A percentile compares a stretch with the other conserved stretches of the same genome.
Conservation (phyloP, 2,797 vertebrate genomes). For the Microcaecilia unicolor region DNA sequence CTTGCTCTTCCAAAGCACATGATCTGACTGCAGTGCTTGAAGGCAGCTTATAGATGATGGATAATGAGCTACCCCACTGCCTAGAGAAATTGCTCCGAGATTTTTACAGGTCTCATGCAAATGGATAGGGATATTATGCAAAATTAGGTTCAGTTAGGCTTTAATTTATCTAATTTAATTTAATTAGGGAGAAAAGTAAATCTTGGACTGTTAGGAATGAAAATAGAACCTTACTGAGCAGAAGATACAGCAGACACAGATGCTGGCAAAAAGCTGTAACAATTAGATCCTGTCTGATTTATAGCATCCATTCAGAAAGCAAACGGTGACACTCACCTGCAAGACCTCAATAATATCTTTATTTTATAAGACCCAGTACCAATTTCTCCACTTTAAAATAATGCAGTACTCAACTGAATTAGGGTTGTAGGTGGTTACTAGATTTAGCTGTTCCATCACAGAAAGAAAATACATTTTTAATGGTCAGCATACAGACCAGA, state of each 20-base stretch:
- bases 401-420: constrained; percentile 16
- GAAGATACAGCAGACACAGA: constrained; percentile 6
- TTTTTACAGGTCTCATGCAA: constrained; percentile 45
- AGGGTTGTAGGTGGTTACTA: constrained; percentile 11
- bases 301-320: constrained; percentile 14
- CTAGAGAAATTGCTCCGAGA: constrained; percentile 53
- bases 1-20: constrained; percentile 35
- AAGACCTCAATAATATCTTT: constrained; percentile 18
- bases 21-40: constrained; percentile 41
- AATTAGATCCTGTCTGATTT: constrained; percentile 22
- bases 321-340: not conserved
- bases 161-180: constrained; percentile 54
- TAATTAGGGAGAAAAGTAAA: constrained; percentile 50
- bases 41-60: constrained; percentile 45
- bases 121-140: constrained; percentile 50
- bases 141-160: constrained; percentile 54
- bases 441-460: constrained; percentile 3
- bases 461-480: accelerated
- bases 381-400: constrained; percentile 13
- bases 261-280: constrained; percentile 6
- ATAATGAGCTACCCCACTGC: constrained; percentile 52
- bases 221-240: constrained; percentile 17
- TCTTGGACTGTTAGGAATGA: constrained; percentile 27
- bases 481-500: not conserved
- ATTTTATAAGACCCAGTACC: constrained; percentile 16